Base-by-base conservation (phyloP, 2,888 invertebrate genomes). In the Diarsia rubi region DNA sequence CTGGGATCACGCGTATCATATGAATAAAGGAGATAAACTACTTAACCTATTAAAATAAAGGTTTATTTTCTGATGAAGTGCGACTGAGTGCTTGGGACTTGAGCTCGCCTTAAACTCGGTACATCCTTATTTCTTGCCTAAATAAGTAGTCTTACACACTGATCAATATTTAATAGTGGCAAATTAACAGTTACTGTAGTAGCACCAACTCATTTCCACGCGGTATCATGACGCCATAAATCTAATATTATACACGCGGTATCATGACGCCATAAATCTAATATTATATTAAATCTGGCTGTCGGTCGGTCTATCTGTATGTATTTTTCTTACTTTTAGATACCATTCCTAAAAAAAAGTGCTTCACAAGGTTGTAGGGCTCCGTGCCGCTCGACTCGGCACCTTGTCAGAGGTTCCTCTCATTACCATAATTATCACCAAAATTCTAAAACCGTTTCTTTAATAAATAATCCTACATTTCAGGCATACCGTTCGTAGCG, bases 401-500 rank as follows among this genome's bases (percentile, higher is more conserved):
- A 4, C 24, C 21, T 60, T 6, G 60, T 60, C 60, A 60, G 21
- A 60, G 60, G 5, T 37, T 37, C 2, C 12, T n/a, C 21, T 12
- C 21, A 21, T 60, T 60, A 16, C 8, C 27, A 27, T 8, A 16
- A 57, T n/a, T n/a, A n/a, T n/a, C 42, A 62, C 14, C 14, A 42
- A 42, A 42, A 16, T 42, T 9, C 60, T 42, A 62, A 42, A 62
- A 14, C 8, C 37, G 12, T 42, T 6, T 6, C n/a, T 62, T n/a
- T n/a, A n/a, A 19, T 31, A 59, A 31, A 27, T 11, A 31, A 31
- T 11, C 16, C 14, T 8, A 42, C n/a, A 1, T 62, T 62, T 62
- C 73, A 95, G 96, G 94, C 66, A 75, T 94, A 57, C 88, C 93
- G 6, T 94, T 96, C 84, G 69, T 81, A 21, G 82, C 80, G n/a